These are phyloP conservation scores for Gallinago media DNA, from an alignment of 2,113 vertebrate genomes.

Conservation along the genomic window DNA sequence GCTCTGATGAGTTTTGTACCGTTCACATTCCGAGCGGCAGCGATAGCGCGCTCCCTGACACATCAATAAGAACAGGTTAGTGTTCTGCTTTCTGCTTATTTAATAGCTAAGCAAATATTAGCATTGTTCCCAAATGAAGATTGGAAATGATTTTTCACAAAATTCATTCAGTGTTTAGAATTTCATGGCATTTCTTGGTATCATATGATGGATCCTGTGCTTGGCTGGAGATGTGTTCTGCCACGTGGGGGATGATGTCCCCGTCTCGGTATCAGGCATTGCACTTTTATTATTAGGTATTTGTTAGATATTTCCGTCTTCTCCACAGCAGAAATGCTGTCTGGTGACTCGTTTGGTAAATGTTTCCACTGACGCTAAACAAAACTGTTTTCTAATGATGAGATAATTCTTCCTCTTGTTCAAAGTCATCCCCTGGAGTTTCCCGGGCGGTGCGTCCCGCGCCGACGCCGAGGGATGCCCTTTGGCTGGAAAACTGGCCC, in stretches of 20 bases:
- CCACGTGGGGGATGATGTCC: not conserved
- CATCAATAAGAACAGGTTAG: not conserved
- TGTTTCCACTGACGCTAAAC: not conserved
- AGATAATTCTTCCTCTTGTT: slow-evolving; percentile 17
- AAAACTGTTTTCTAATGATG: slow-evolving; percentile 15
- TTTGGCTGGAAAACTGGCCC: not conserved
- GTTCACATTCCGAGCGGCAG: not conserved
- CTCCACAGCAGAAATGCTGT: not conserved
- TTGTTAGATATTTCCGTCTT: not conserved
- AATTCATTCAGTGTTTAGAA: slow-evolving; percentile 48
- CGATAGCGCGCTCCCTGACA: not conserved
- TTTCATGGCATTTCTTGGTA: slow-evolving; percentile 59
- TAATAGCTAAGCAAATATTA: slow-evolving; percentile 10
- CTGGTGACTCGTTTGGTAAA: not conserved
- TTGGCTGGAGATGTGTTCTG: slow-evolving; percentile 13
- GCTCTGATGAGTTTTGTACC: slow-evolving; percentile 20
- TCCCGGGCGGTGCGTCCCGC: not conserved
- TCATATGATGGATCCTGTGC: slow-evolving; percentile 15
- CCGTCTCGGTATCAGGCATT: not conserved
- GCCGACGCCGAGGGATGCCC: not conserved
- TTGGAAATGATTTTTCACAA: not conserved
- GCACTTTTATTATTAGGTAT: not conserved
- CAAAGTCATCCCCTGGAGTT: not conserved
- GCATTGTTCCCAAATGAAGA: not conserved
- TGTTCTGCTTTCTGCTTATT: not conserved